Percentiles rank a stretch among this genome's conserved stretches.
Conservation (phyloP, 2,888 invertebrate genomes). For the Dexiosoma caninum region DNA sequence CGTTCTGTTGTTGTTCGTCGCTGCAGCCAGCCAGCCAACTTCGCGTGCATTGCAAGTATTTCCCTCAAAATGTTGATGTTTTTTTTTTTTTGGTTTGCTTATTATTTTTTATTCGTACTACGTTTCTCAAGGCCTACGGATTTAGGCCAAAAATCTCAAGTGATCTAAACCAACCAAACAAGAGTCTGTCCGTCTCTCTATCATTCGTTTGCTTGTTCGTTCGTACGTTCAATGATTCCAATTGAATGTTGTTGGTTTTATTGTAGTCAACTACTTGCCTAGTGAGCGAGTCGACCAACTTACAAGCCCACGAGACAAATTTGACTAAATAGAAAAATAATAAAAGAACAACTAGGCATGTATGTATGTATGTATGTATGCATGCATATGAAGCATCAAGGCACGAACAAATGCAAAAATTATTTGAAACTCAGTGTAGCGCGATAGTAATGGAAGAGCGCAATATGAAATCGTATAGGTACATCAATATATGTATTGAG, state of each 20-base stretch:
- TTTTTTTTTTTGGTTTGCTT: constrained; percentile 38
- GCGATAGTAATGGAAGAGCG: constrained; percentile 52
- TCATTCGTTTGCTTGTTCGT: constrained; percentile 9
- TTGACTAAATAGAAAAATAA: constrained; percentile 34
- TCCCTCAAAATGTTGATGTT: constrained; percentile 50
- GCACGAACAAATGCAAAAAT: constrained; percentile 11
- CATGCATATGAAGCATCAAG: background rate
- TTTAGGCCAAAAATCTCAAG: constrained; percentile 68
- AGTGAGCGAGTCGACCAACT: constrained; percentile 60
- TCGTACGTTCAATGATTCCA: constrained; percentile 54
- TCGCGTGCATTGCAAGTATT: constrained; percentile 48
- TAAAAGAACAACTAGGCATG: constrained; percentile 25
- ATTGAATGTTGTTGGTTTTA: constrained; percentile 23
- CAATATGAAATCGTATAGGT: constrained; percentile 52
- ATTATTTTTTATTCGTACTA: constrained; percentile 36
- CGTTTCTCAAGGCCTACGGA: constrained; percentile 67
- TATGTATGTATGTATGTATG: too few relatives aligned
- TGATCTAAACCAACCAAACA: constrained; percentile 65
- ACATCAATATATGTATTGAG: constrained; percentile 39
- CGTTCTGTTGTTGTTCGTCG: constrained; percentile 10
- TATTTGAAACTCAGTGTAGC: constrained; percentile 51
- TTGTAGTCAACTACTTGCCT: constrained; percentile 51
- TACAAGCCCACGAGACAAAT: constrained; percentile 56
- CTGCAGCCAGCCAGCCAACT: constrained; percentile 3
- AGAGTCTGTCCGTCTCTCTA: constrained; percentile 51